These are phyloP conservation scores for Philaethria dido DNA, from an alignment of 2,888 invertebrate species.

Conservation along the genomic window DNA sequence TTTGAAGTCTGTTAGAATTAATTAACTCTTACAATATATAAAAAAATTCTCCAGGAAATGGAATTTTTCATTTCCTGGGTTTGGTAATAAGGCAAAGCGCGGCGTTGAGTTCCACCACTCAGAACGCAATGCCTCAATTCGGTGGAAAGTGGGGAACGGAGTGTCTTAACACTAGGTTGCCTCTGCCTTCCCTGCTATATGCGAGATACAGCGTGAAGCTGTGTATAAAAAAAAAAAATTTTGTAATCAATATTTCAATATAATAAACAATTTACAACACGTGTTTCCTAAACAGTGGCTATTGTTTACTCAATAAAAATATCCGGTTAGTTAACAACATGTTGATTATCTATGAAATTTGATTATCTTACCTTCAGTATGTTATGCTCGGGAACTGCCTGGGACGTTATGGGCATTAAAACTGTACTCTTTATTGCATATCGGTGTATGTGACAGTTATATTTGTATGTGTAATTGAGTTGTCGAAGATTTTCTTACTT, in stretches of 20 bases:
- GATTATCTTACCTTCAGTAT: slow-evolving; percentile 25
- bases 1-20: no score
- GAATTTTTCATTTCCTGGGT: no score
- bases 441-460: not conserved
- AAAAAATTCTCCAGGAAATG: no score
- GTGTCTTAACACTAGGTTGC: no score
- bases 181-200: no score
- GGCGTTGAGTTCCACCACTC: no score
- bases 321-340: slow-evolving; percentile 22
- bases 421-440: not conserved
- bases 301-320: slow-evolving; percentile 34
- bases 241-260: not conserved
- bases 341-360: slow-evolving; percentile 35
- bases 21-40: no score
- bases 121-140: no score
- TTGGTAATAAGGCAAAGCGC: no score
- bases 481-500: not conserved
- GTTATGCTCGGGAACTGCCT: not conserved
- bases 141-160: no score
- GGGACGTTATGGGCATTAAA: not conserved
- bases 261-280: slow-evolving; percentile 22
- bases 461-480: not conserved
- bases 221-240: no score
- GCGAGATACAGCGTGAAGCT: no score
- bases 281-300: slow-evolving; percentile 29